Percentiles rank a stretch among this genome's conserved stretches.
Conservation (phyloP, 1,140 invertebrate genomes). For the Sweltsa coloradensis region DNA sequence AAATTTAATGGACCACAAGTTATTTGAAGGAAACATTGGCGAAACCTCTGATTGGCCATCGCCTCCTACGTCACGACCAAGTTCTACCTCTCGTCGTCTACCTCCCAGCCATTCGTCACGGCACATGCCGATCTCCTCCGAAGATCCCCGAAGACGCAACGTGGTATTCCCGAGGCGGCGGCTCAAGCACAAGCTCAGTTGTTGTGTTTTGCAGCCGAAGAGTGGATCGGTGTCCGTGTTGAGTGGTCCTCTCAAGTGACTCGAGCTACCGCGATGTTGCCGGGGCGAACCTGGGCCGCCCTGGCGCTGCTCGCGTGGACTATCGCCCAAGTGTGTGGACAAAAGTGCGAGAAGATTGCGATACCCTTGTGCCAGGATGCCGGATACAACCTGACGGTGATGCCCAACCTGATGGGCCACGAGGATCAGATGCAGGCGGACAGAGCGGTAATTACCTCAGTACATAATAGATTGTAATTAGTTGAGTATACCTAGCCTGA, state of each 20-base stretch:
- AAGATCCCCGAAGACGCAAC: background rate
- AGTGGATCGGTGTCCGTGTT: background rate
- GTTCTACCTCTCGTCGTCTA: too few relatives aligned
- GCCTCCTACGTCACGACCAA: too few relatives aligned
- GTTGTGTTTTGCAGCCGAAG: background rate
- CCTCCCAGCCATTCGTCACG: background rate
- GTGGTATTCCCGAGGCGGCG: background rate
- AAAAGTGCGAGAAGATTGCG: constrained; percentile 64
- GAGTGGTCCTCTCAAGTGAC: background rate
- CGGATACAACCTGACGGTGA: constrained; percentile 77
- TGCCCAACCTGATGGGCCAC: constrained; percentile 74
- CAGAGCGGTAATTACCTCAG: constrained; percentile 48
- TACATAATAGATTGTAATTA: too few relatives aligned
- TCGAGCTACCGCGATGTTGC: background rate
- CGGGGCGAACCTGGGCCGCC: constrained; percentile 19
- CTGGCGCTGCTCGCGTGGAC: background rate
- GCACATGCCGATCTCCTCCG: background rate
- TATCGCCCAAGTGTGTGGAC: constrained; percentile 22
- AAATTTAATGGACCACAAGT: too few relatives aligned
- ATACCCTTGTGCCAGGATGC: constrained; percentile 70
- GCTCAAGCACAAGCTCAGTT: background rate
- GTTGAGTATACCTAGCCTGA: too few relatives aligned
- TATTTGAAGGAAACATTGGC: too few relatives aligned
- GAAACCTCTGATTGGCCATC: too few relatives aligned
- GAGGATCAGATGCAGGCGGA: constrained; percentile 60